These are phyloP conservation scores for Scaptodrosophila latifasciaeformis DNA, from an alignment of 2,888 invertebrate species.

Conservation along the genomic window DNA sequence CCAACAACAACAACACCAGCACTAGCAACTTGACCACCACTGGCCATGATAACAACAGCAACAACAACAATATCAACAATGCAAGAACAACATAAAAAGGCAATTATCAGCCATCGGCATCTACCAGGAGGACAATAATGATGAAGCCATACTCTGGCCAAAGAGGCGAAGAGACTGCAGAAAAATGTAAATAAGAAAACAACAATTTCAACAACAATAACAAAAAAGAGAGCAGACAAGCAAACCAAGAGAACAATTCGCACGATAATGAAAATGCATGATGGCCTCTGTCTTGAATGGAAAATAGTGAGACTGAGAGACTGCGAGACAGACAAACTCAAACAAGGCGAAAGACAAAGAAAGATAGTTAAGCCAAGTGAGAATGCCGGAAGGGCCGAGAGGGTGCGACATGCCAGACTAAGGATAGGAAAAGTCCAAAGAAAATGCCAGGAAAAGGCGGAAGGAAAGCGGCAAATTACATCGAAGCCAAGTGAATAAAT, in stretches of 20 bases:
- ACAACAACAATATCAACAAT: constrained; percentile 15
- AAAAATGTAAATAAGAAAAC: not conserved
- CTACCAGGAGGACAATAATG: too few species aligned
- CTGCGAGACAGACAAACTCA: too few species aligned
- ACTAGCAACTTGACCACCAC: constrained; percentile 27
- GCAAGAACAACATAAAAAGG: constrained; percentile 49
- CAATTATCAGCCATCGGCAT: constrained; percentile 45
- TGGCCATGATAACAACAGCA: constrained; percentile 32
- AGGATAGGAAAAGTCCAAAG: too few species aligned
- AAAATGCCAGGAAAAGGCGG: too few species aligned
- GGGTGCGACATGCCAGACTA: not conserved
- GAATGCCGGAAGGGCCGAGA: constrained; percentile 5
- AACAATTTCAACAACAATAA: constrained; percentile 42
- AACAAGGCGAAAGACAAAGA: constrained; percentile 11
- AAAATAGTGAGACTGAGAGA: constrained; percentile 2
- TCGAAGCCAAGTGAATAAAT: too few species aligned
- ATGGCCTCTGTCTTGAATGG: constrained; percentile 43
- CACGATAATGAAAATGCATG: constrained; percentile 57
- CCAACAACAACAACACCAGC: not conserved
- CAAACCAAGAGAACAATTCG: constrained; percentile 39
- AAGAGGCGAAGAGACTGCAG: not conserved
- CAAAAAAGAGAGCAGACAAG: constrained; percentile 15
- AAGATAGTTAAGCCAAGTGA: constrained; percentile 15
- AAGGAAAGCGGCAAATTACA: too few species aligned
- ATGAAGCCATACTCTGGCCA: too few species aligned